A percentile compares a stretch with the other conserved stretches of the same genome.
Conservation (phyloP, 2,797 vertebrate species). For the Anguilla obscura region DNA sequence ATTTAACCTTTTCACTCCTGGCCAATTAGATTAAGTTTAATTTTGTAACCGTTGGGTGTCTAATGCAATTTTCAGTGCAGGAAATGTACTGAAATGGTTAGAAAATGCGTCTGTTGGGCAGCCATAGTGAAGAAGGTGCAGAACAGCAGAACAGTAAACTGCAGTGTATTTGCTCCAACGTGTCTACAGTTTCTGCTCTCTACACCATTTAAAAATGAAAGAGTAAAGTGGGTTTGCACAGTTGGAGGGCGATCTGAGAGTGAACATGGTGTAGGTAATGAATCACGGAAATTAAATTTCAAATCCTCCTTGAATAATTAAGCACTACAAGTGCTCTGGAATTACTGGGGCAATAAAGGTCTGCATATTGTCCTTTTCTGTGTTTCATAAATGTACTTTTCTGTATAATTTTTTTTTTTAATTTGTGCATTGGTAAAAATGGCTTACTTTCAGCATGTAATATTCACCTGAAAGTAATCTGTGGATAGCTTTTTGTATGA, state of each 20-base stretch:
- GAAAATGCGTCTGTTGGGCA: too few species aligned
- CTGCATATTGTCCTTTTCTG: conserved; percentile 10
- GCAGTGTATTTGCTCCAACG: not conserved
- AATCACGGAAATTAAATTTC: conserved; percentile 13
- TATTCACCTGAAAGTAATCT: not conserved
- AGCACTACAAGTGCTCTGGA: not conserved
- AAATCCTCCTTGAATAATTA: conserved; percentile 26
- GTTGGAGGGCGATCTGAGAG: conserved; percentile 8
- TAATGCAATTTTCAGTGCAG: not conserved
- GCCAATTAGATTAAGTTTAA: not conserved
- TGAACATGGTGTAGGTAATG: conserved; percentile 11
- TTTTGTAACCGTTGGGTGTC: not conserved
- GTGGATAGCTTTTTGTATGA: not conserved
- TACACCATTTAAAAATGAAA: not conserved
- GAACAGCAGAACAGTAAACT: not conserved
- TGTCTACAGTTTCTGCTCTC: not conserved
- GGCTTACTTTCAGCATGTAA: not conserved
- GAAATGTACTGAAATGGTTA: not conserved
- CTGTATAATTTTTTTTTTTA: not conserved
- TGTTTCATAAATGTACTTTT: not conserved
- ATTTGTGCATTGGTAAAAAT: not conserved
- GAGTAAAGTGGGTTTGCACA: not conserved
- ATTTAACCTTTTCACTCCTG: not conserved
- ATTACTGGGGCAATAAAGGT: conserved; percentile 15
- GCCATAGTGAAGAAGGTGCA: not conserved